Conservation (phyloP, 1,140 invertebrate genomes). For the Hestina assimilis region DNA sequence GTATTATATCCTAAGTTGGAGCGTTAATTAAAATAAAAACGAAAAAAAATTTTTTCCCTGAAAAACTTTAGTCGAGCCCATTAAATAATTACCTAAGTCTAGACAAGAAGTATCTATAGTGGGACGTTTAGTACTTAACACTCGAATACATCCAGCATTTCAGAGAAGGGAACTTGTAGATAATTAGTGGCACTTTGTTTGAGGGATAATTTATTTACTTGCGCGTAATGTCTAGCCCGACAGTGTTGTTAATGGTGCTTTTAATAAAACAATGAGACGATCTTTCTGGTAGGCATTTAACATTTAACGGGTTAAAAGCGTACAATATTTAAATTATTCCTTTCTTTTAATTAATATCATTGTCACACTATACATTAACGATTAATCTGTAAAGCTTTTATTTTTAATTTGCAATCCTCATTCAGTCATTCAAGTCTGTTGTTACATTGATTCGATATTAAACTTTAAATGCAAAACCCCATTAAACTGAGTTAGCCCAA, state of each 20-base stretch:
- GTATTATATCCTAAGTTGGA: constrained; percentile 12
- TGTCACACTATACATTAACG: too few relatives aligned
- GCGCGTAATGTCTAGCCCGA: constrained; percentile 54
- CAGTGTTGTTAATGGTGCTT: constrained; percentile 56
- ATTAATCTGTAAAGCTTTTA: too few relatives aligned
- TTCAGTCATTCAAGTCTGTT: neutral
- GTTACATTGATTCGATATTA: neutral
- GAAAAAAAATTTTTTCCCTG: constrained; percentile 27
- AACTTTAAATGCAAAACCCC: constrained; percentile 5
- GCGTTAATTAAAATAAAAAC: constrained; percentile 26
- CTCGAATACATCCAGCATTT: constrained; percentile 30
- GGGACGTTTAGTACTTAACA: constrained; percentile 34
- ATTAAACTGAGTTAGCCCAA: constrained; percentile 34
- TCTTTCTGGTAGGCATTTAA: constrained; percentile 16
- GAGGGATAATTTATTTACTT: constrained; percentile 65
- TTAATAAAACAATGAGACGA: constrained; percentile 53
- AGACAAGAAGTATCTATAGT: constrained; percentile 38
- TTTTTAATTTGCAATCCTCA: too few relatives aligned
- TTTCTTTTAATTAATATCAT: neutral
- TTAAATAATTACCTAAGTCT: constrained; percentile 50
- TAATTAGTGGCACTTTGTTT: constrained; percentile 64
- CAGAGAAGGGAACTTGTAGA: constrained; percentile 46
- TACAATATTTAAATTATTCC: neutral
- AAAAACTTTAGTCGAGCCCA: constrained; percentile 33
- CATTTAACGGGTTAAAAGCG: constrained; percentile 17